Percentiles rank a stretch among this genome's conserved stretches.
phyloP scores from a whole-genome alignment of 2,888 invertebrate genomes.

The Gandaritis pyraliata region DNA sequence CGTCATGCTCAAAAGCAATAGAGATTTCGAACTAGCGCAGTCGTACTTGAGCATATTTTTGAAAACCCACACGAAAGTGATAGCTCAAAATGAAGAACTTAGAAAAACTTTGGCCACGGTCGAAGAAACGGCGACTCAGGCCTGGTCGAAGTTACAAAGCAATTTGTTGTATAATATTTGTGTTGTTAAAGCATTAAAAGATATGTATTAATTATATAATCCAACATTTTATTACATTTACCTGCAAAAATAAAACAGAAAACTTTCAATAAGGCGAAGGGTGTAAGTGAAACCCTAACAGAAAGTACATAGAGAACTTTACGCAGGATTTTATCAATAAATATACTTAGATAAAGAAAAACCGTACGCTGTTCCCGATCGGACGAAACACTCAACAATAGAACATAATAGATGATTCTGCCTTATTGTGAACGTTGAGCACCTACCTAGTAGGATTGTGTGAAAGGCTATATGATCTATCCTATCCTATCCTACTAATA shows the following conservation, averaged over 20 bases:
- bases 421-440: slow-evolving; percentile 60
- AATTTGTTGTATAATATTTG: slow-evolving; percentile 90
- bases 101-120: slow-evolving; percentile 82
- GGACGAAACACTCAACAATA: slow-evolving; percentile 56
- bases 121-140: slow-evolving; percentile 83
- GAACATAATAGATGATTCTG: slow-evolving; percentile 64
- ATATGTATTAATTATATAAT: slow-evolving; percentile 66
- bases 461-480: slow-evolving; percentile 57
- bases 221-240: slow-evolving; percentile 32
- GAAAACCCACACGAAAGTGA: slow-evolving; percentile 88
- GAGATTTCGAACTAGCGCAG: slow-evolving; percentile 95
- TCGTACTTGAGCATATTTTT: slow-evolving; percentile 95
- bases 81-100: slow-evolving; percentile 84
- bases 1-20: slow-evolving; percentile 88
- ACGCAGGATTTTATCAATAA: slow-evolving; percentile 44
- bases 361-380: slow-evolving; percentile 44
- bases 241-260: neutral
- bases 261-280: neutral
- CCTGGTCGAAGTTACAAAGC: slow-evolving; percentile 88
- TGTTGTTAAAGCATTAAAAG: slow-evolving; percentile 90
- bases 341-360: slow-evolving; percentile 44
- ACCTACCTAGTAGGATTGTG: slow-evolving; percentile 50
- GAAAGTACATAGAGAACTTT: slow-evolving; percentile 14
- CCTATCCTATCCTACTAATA: no score
- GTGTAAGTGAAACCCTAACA: neutral